Conservation (phyloP, 2,797 vertebrate species). For the Centroberyx gerrardi region DNA sequence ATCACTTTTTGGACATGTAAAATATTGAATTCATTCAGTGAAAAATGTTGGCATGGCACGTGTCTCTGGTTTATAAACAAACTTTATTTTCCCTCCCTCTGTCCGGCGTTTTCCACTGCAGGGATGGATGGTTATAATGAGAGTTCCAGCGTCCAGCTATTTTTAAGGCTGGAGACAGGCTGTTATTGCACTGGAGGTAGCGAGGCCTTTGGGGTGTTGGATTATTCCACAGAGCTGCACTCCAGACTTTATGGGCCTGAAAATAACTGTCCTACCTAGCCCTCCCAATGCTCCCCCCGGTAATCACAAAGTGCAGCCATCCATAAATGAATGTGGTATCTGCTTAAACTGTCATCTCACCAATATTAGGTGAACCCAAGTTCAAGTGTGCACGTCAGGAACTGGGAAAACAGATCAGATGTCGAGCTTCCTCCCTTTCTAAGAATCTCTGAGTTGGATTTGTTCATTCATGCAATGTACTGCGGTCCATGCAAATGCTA, state of each 20-base stretch:
- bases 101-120: slow-evolving; percentile 76
- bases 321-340: slow-evolving; percentile 77
- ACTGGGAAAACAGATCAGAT: slow-evolving; percentile 47
- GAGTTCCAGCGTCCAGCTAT: slow-evolving; percentile 80
- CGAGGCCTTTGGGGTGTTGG: slow-evolving; percentile 76
- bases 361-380: slow-evolving; percentile 67
- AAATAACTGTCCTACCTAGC: slow-evolving; percentile 81
- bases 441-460: slow-evolving; percentile 38
- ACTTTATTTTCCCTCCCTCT: slow-evolving; percentile 54
- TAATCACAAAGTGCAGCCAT: slow-evolving; percentile 81
- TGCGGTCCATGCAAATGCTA: neutral
- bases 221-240: slow-evolving; percentile 81
- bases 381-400: slow-evolving; percentile 52
- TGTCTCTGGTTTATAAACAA: slow-evolving; percentile 71
- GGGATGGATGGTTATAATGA: slow-evolving; percentile 80
- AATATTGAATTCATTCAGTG: slow-evolving; percentile 50
- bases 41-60: slow-evolving; percentile 52
- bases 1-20: slow-evolving; percentile 44
- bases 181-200: slow-evolving; percentile 78
- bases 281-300: slow-evolving; percentile 63
- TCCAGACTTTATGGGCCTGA: slow-evolving; percentile 82
- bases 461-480: slow-evolving; percentile 41
- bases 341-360: slow-evolving; percentile 77
- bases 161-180: slow-evolving; percentile 75
- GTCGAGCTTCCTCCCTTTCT: slow-evolving; percentile 30